Conservation (phyloP, 1,140 invertebrate species). For the Brachystomella parvula region DNA sequence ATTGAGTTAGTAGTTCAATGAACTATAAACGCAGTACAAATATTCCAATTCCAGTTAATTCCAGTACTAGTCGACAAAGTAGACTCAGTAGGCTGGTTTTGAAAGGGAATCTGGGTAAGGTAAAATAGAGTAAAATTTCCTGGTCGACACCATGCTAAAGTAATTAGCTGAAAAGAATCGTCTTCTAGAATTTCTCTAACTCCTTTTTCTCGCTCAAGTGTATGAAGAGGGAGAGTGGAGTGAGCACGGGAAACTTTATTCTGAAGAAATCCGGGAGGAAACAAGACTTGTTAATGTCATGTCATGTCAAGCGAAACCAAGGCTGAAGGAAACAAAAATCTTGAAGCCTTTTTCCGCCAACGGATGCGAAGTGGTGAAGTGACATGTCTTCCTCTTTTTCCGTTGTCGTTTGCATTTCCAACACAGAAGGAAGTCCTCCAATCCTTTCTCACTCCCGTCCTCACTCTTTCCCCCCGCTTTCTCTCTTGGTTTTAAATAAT, state of each 20-base stretch:
- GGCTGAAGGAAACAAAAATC: conserved; percentile 8
- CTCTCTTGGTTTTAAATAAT: conserved; percentile 29
- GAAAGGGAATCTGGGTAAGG: no score
- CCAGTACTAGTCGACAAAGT: no score
- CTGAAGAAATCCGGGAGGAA: conserved; percentile 3
- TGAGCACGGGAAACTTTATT: not conserved
- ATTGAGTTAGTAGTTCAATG: no score
- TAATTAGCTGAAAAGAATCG: no score
- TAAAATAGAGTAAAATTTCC: no score
- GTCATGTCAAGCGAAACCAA: not conserved
- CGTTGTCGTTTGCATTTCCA: conserved; percentile 3
- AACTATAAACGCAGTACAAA: no score
- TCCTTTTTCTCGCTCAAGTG: no score
- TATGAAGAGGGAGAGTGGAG: not conserved
- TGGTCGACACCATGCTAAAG: no score
- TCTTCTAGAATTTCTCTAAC: no score
- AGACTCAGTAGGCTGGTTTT: no score
- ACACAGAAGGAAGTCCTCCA: conserved; percentile 1
- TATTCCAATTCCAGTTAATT: no score
- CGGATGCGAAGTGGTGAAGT: not conserved
- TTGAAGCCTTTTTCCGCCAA: not conserved
- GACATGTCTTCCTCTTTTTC: not conserved
- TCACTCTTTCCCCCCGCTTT: no score
- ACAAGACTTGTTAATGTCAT: conserved; percentile 13
- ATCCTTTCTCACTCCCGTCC: not conserved